Conservation (phyloP, 2,113 vertebrate genomes). For the Penelope pileata region DNA sequence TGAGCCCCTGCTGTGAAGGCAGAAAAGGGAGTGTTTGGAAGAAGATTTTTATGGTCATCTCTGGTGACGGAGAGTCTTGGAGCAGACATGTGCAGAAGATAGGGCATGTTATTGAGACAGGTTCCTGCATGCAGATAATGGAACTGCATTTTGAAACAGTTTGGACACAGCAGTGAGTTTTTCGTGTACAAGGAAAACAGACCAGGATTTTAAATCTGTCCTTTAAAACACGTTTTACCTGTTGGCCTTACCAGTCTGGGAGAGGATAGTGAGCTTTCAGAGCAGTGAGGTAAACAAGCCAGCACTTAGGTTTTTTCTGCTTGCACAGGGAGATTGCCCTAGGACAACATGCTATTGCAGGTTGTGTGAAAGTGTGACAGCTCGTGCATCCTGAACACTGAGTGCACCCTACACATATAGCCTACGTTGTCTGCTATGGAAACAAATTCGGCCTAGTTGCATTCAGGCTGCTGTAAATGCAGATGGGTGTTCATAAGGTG, state of each 20-base stretch:
- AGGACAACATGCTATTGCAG: background rate
- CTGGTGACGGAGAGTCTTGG: background rate
- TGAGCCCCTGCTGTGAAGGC: background rate
- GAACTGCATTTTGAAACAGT: background rate
- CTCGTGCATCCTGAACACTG: background rate
- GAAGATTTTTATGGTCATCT: background rate
- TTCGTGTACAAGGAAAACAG: background rate
- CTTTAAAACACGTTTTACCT: background rate
- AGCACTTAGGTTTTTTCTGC: background rate
- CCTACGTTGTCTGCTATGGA: background rate
- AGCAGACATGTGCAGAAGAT: background rate
- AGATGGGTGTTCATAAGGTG: background rate
- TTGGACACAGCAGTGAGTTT: background rate
- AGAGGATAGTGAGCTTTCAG: background rate
- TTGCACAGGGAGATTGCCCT: background rate
- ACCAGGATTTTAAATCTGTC: background rate
- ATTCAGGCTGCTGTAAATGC: background rate
- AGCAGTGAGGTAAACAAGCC: too few species aligned
- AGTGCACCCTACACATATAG: background rate
- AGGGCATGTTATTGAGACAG: background rate
- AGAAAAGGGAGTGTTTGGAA: background rate
- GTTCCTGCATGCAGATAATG: background rate
- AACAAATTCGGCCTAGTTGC: background rate
- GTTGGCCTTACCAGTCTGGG: accelerated
- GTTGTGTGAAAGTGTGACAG: background rate